phyloP scores from a whole-genome alignment of 2,113 vertebrate genomes.

The Hystrix brachyura region DNA sequence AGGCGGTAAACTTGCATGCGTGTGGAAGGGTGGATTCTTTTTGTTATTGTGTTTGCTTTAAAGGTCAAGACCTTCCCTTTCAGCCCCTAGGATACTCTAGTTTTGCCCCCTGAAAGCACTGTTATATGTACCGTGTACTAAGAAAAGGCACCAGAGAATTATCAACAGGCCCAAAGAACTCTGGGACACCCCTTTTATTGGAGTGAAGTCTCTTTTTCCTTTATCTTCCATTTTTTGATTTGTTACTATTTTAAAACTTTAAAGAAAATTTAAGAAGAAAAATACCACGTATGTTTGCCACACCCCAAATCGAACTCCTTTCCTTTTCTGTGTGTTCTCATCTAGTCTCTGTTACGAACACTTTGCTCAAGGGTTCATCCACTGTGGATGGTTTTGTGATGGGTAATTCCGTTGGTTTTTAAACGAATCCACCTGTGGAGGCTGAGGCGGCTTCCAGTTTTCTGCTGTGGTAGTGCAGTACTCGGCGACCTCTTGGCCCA shows the following conservation, averaged over 20 bases:
- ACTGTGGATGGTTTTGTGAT: not conserved
- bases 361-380: not conserved
- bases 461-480: not conserved
- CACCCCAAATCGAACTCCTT: not conserved
- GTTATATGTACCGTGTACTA: not conserved
- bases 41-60: not conserved
- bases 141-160: not conserved
- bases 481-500: not conserved
- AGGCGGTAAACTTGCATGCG: not conserved
- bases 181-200: not conserved
- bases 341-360: not conserved
- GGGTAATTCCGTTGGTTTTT: not conserved
- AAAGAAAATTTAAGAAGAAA: slow-evolving; percentile 41
- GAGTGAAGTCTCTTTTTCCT: not conserved
- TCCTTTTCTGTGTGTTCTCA: not conserved
- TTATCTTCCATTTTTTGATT: not conserved
- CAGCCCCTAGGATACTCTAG: not conserved
- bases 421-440: not conserved
- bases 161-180: not conserved
- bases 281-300: not conserved
- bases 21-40: not conserved
- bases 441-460: not conserved
- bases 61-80: not conserved
- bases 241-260: slow-evolving; percentile 13
- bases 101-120: not conserved